Percentiles rank a stretch among this genome's conserved stretches.
These are phyloP conservation scores for honey bee (Apis mellifera) DNA, from an alignment of 1,140 invertebrate genomes.

Conservation along the genomic window Amel_HAv3.1 CM009938.2:9374501-9375000, in stretches of 20 bases:
- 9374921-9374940: neutral
- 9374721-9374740: constrained; percentile 18
- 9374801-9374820: constrained; percentile 76
- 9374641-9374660: constrained; percentile 38
- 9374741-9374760: constrained; percentile 50
- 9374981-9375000: constrained; percentile 70
- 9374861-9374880: constrained; percentile 80
- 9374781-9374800: constrained; percentile 80
- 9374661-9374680: constrained; percentile 25
- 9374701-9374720: neutral
- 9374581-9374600: neutral
- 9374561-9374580: constrained; percentile 24
- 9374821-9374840: neutral
- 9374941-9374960: neutral
- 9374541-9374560: constrained; percentile 38
- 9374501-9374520: constrained; percentile 80
- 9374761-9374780: constrained; percentile 81
- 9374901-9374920: constrained; percentile 80
- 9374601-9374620: constrained; percentile 49
- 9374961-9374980: neutral
- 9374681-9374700: neutral
- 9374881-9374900: constrained; percentile 77
- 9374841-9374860: constrained; percentile 76
- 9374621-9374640: neutral
- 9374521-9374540: constrained; percentile 63